phyloP scores from a whole-genome alignment of 2,797 vertebrate species.

The Phrynocephalus forsythii region DNA sequence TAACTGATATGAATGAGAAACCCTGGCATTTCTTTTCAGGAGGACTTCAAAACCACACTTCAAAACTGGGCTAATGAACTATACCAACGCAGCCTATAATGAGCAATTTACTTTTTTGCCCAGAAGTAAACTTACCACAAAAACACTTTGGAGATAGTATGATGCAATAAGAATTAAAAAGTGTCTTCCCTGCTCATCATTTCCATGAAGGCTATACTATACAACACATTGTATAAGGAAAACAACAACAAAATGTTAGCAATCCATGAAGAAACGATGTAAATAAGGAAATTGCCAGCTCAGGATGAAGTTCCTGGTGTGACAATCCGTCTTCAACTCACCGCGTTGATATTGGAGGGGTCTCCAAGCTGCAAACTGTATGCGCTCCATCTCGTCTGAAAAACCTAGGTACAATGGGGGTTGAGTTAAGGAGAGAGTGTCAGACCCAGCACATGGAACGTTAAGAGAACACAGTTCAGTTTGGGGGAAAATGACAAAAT shows the following conservation, averaged over 20 bases:
- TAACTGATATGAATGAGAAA: too few species aligned
- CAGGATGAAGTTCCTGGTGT: constrained; percentile 55
- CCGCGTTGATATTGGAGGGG: constrained; percentile 75
- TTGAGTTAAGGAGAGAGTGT: constrained; percentile 59
- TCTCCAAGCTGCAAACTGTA: constrained; percentile 76
- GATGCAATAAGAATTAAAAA: neutral
- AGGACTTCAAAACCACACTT: neutral
- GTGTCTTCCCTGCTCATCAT: neutral
- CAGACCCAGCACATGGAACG: constrained; percentile 53
- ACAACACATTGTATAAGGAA: neutral
- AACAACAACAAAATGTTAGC: constrained; percentile 16
- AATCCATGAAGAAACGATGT: constrained; percentile 5
- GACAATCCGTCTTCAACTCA: constrained; percentile 70
- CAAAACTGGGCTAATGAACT: neutral
- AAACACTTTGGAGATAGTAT: neutral
- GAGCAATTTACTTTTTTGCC: neutral
- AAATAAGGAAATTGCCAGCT: constrained; percentile 37
- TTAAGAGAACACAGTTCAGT: constrained; percentile 31
- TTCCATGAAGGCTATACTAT: neutral
- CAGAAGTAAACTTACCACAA: neutral
- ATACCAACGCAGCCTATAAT: neutral
- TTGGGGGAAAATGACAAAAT: constrained; percentile 26
- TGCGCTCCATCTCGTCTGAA: constrained; percentile 78
- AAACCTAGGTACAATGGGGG: constrained; percentile 70
- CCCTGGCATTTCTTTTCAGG: too few species aligned